Base-by-base conservation (phyloP, 1,140 invertebrate genomes). In the Caenorhabditis briggsae region DNA sequence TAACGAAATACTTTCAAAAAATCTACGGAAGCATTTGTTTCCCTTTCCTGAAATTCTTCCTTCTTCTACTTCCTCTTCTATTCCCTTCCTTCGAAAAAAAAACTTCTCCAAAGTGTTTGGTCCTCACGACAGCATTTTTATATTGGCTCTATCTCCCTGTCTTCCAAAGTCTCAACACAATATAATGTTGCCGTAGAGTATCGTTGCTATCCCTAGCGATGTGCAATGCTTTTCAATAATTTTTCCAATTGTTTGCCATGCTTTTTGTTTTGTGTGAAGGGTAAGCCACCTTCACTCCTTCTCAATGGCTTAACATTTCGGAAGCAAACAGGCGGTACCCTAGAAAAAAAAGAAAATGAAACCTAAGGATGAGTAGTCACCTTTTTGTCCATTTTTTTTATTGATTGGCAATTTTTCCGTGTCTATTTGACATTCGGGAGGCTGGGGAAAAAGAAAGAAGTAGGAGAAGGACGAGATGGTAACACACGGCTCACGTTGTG, bases 281-380 rank as follows among this genome's bases (percentile, higher is more conserved):
- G 14, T 46, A 50, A 46, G 18, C 41, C 41, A 11, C 23, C 64
- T 23, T 20, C n/a, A 41, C 23, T 23, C 41, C 46, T 46, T 78
- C 70, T 78, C 70, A 78, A 50, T 78, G 70, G 70, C 70, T 78
- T 78, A 78, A 78, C 70, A 78, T 78, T 78, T 78, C 70, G 70
- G 70, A 78, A 23, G 70, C 70, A 78, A 78, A 78, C 70, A 78
- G 70, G 70, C 70, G 43, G 33, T 23, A 70, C 33, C 33, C 33
- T 33, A 33, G 33, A 33, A 33, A 33, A 33, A 33, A 78, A 78
- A 78, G 20, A 20, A 78, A 78, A 78, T 78, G 70, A 78, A 50
- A 78, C 70, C 70, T 78, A 53, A 78, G 70, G 46, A 78, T 78
- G 25, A 46, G 11, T 78, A 46, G 43, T 50, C 41, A 33, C 53